Conservation (phyloP, 2,797 vertebrate species). For the Caiman crocodilus region DNA sequence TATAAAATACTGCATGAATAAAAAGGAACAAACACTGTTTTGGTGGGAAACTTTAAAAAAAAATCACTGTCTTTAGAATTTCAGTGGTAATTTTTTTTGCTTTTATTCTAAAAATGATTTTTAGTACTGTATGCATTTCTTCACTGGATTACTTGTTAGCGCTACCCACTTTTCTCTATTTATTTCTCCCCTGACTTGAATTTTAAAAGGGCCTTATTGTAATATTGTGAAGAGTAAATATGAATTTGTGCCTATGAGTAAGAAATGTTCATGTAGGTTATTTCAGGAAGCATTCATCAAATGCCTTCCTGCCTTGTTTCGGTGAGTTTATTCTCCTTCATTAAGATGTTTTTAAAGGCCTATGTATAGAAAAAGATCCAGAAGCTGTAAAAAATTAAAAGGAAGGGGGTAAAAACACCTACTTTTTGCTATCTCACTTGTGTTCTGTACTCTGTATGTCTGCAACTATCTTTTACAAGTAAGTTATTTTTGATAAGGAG, state of each 20-base stretch:
- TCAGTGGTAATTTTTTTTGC: neutral
- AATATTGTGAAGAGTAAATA: too few species aligned
- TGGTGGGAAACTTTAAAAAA: neutral
- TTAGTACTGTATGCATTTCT: neutral
- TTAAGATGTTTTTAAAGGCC: neutral
- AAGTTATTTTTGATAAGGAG: neutral
- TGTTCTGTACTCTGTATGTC: too few species aligned
- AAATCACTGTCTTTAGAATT: too few species aligned
- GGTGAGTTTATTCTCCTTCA: neutral
- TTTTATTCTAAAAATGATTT: neutral
- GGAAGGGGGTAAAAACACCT: neutral
- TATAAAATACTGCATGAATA: neutral
- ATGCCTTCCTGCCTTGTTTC: conserved; percentile 13
- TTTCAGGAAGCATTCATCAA: too few species aligned
- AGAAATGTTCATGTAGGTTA: too few species aligned
- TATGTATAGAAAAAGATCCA: neutral
- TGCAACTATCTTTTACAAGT: too few species aligned
- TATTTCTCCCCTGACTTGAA: neutral
- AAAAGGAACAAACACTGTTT: neutral
- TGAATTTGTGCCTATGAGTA: too few species aligned
- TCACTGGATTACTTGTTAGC: neutral
- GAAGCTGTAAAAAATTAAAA: neutral
- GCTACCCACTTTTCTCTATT: neutral
- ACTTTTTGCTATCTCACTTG: too few species aligned
- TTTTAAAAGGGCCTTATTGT: too few species aligned